phyloP scores from a whole-genome alignment of 2,113 vertebrate genomes.

The Columba janthina region DNA sequence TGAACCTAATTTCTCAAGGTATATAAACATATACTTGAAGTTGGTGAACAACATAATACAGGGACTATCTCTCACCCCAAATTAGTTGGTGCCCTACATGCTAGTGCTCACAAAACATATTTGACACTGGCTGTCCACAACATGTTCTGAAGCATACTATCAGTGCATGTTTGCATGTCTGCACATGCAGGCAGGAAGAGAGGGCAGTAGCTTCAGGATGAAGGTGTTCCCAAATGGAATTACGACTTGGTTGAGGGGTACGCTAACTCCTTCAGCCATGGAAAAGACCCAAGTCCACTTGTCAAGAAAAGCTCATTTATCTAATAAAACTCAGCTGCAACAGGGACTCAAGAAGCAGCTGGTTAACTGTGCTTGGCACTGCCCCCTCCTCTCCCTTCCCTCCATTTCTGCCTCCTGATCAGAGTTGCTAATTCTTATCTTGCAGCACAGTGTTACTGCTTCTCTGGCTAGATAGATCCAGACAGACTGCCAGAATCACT shows the following conservation, averaged over 20 bases:
- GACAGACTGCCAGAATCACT: not conserved
- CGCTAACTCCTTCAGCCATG: not conserved
- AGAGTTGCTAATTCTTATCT: not conserved
- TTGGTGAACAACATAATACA: not conserved
- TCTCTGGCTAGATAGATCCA: not conserved
- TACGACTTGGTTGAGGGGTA: not conserved
- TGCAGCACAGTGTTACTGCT: fast-evolving
- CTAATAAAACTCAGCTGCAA: not conserved
- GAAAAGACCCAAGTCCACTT: not conserved
- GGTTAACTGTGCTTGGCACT: not conserved
- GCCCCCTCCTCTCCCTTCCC: not conserved
- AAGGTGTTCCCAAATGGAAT: not conserved
- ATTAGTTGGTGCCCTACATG: not conserved
- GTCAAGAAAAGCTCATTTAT: not conserved
- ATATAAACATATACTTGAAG: not conserved
- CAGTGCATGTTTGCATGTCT: fast-evolving
- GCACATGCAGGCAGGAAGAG: not conserved
- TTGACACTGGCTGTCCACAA: not conserved
- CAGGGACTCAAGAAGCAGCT: not conserved
- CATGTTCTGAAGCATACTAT: not conserved
- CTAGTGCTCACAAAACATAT: not conserved
- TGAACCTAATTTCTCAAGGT: not conserved
- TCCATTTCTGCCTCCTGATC: not conserved
- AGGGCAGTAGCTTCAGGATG: not conserved
- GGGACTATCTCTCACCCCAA: not conserved